Percentiles rank a stretch among this genome's conserved stretches.
Conservation (phyloP, 2,113 vertebrate genomes). For the Pipra filicauda region DNA sequence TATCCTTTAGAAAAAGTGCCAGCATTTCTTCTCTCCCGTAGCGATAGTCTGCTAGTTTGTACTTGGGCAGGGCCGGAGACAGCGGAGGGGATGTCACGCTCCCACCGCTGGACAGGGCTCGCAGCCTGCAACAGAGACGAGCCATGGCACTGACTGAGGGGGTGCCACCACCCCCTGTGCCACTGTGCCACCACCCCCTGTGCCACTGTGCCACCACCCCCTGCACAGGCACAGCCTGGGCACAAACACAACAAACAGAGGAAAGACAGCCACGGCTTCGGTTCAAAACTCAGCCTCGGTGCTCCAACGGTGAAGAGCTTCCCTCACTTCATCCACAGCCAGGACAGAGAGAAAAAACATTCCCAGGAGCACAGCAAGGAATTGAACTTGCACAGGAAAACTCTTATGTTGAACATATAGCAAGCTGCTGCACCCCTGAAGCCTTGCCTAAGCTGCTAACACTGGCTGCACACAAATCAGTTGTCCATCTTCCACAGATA, state of each 20-base stretch:
- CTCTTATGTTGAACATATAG: not conserved
- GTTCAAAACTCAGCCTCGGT: not conserved
- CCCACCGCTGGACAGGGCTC: constrained; percentile 94
- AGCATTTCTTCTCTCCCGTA: constrained; percentile 99
- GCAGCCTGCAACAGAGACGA: constrained; percentile 80
- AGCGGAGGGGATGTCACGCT: constrained; percentile 92
- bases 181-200: not conserved
- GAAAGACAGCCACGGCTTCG: not conserved
- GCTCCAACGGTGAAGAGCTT: not conserved
- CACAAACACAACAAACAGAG: not conserved
- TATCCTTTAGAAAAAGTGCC: constrained; percentile 99
- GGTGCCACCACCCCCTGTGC: too few species aligned
- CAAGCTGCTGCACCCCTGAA: not conserved
- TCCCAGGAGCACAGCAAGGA: not conserved
- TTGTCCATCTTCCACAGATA: not conserved
- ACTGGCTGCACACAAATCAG: not conserved
- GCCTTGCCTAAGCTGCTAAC: not conserved
- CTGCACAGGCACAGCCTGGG: not conserved
- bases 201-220: not conserved
- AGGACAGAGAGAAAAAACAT: not conserved
- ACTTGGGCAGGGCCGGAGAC: constrained; percentile 97
- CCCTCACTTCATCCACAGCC: not conserved
- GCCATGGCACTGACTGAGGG: not conserved
- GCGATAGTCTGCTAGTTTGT: constrained; percentile 98
- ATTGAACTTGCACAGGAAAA: not conserved